Evolutionary conservation across 2,113 vertebrate species (phyloP).

Genomic region (Pelmatolapia mariae): DNA sequence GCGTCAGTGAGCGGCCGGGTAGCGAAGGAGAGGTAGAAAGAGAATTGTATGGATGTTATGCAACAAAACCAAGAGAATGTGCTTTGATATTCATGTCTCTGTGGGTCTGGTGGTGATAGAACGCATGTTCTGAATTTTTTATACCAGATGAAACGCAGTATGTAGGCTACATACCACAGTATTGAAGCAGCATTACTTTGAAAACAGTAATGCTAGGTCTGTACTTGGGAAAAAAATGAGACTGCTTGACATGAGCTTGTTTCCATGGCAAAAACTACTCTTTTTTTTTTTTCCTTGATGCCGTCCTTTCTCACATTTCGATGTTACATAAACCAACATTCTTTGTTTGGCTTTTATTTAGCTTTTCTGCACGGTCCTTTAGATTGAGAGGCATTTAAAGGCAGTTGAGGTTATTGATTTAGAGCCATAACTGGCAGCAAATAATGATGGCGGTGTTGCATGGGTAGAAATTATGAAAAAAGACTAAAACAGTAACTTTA

Average conservation of each 20-base stretch:
- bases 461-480: neutral
- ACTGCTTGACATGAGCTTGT: conserved; percentile 1
- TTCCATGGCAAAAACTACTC: conserved; percentile 10
- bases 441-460: neutral
- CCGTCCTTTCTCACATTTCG: neutral
- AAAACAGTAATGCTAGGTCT: neutral
- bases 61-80: conserved; percentile 48
- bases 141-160: conserved; percentile 55
- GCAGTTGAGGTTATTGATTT: neutral
- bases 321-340: conserved; percentile 1
- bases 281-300: neutral
- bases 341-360: neutral
- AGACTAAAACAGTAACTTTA: neutral
- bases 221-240: neutral
- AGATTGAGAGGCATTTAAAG: neutral
- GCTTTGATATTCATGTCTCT: conserved; percentile 60
- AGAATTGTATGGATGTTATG: conserved; percentile 22
- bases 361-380: neutral
- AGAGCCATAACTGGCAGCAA: neutral
- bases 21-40: conserved; percentile 23
- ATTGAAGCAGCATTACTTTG: conserved; percentile 21
- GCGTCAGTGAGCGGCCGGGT: conserved; percentile 9
- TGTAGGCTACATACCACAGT: conserved; percentile 46
- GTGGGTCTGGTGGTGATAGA: conserved; percentile 54
- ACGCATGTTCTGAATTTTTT: conserved; percentile 52